Conservation (phyloP, 1,140 invertebrate genomes). For the Drosophila rhopaloa region DNA sequence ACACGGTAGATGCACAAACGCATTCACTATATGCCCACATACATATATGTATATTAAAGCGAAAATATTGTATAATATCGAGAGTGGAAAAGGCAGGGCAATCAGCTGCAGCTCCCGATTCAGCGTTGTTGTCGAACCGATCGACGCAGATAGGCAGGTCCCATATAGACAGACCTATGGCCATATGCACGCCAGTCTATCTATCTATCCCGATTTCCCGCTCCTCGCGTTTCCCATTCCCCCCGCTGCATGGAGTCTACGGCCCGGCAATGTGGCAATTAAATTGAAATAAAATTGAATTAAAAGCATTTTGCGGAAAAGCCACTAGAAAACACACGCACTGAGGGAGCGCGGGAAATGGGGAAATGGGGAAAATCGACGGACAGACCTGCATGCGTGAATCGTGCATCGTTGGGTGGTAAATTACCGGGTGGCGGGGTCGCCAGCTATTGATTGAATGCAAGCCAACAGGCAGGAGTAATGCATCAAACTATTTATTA, state of each 20-base stretch:
- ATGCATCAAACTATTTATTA: constrained; percentile 82
- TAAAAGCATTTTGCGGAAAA: constrained; percentile 82
- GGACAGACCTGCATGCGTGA: neutral
- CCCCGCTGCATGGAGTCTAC: neutral
- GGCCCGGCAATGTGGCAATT: constrained; percentile 74
- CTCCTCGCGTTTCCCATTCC: neutral
- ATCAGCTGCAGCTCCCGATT: constrained; percentile 57
- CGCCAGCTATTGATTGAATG: constrained; percentile 72
- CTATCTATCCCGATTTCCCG: constrained; percentile 27
- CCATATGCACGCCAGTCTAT: constrained; percentile 46
- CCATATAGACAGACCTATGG: constrained; percentile 19
- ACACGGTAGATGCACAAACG: constrained; percentile 18
- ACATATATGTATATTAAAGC: constrained; percentile 54
- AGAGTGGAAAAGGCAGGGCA: constrained; percentile 31
- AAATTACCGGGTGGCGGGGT: constrained; percentile 15
- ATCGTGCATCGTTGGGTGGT: neutral
- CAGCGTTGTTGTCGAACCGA: constrained; percentile 48
- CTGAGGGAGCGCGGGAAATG: neutral
- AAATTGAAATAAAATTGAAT: constrained; percentile 82
- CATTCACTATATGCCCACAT: neutral
- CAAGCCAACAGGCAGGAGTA: constrained; percentile 59
- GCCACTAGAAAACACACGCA: constrained; percentile 62
- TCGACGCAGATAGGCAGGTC: constrained; percentile 70
- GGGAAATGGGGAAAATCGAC: neutral
- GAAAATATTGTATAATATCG: constrained; percentile 78